phyloP scores from a whole-genome alignment of 2,888 invertebrate species.

The Junonia oenone region DNA sequence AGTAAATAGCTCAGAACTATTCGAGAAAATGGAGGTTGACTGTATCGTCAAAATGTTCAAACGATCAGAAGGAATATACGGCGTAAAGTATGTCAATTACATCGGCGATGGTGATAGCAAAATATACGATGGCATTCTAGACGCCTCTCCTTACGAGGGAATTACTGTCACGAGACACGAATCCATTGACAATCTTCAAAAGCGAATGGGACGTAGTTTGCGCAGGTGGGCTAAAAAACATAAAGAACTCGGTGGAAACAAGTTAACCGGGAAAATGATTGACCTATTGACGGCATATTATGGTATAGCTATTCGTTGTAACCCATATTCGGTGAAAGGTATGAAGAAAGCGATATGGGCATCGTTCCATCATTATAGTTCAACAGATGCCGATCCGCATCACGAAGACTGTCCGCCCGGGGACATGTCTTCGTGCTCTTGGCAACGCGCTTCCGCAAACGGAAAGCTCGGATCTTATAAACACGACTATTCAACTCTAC shows the following conservation, averaged over 20 bases:
- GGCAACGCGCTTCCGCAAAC: slow-evolving; percentile 14
- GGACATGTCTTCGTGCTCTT: slow-evolving; percentile 9
- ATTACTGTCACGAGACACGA: not conserved
- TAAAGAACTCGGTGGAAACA: not conserved
- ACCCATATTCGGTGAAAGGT: slow-evolving; percentile 34
- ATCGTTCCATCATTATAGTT: slow-evolving; percentile 18
- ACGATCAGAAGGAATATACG: not conserved
- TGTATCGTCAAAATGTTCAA: not conserved
- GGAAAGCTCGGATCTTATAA: not conserved
- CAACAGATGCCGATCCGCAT: slow-evolving; percentile 16
- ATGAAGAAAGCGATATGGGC: not conserved
- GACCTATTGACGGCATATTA: slow-evolving; percentile 38
- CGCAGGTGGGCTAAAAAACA: not conserved
- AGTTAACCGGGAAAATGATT: slow-evolving; percentile 32
- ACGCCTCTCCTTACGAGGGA: not conserved
- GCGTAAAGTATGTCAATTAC: not conserved
- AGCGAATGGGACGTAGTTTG: slow-evolving; percentile 8
- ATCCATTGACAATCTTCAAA: slow-evolving; percentile 6
- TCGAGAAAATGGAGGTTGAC: not conserved
- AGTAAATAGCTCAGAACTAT: not conserved
- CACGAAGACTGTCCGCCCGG: slow-evolving; percentile 17
- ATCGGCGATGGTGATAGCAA: not conserved
- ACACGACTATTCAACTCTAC: not conserved
- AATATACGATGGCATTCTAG: not conserved
- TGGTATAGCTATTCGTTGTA: slow-evolving; percentile 36